Evolutionary conservation across 2,113 vertebrate species (phyloP).

Genomic region (Sterrhoptilus dennistouni): DNA sequence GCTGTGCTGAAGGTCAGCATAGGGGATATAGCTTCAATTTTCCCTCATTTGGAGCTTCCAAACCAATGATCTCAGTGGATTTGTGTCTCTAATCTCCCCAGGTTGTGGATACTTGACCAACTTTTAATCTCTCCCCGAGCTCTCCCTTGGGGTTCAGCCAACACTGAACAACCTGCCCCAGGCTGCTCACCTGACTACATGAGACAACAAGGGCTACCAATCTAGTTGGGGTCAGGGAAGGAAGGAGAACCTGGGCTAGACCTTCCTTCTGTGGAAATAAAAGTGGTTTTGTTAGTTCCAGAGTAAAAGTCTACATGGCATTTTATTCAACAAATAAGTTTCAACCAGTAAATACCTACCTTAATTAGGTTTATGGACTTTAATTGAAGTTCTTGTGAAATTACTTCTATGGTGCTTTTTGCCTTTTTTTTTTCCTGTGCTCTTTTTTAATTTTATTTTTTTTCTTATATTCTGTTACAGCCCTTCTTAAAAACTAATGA

Average conservation of each 20-base stretch:
- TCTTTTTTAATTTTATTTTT: not conserved
- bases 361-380: not conserved
- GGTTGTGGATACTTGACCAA: not conserved
- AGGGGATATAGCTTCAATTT: not conserved
- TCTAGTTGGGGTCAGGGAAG: not conserved
- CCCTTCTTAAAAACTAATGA: slow-evolving; percentile 30
- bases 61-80: not conserved
- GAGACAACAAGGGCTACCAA: not conserved
- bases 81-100: not conserved
- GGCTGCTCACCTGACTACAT: not conserved
- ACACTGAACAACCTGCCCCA: not conserved
- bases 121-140: not conserved
- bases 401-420: not conserved
- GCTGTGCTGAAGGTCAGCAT: not conserved
- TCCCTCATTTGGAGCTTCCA: not conserved
- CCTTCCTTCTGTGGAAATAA: not conserved
- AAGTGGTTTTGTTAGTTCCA: not conserved
- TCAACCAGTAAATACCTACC: not conserved
- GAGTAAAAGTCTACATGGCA: not conserved
- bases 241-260: not conserved
- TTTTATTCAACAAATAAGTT: not conserved
- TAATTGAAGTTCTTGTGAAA: not conserved
- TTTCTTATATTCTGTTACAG: not conserved
- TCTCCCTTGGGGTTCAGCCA: not conserved
- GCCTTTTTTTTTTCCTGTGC: too few relatives aligned